Evolutionary conservation across 1,140 invertebrate genomes (phyloP).

Genomic region (Tetranychus cinnabarinus): DNA sequence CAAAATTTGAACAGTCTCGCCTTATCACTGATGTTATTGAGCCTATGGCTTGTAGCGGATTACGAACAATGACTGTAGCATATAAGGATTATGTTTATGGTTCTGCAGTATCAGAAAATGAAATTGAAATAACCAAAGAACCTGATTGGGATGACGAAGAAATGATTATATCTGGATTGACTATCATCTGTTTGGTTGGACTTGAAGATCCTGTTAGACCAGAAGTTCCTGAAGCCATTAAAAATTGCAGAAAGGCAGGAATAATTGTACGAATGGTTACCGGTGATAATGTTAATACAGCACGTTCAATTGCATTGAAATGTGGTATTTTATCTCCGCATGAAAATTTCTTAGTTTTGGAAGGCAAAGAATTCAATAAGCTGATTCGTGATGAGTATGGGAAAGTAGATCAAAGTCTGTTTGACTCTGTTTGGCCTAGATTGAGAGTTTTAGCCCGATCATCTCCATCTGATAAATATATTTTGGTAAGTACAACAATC

Average conservation of each 20-base stretch:
- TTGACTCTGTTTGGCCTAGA: conserved; percentile 95
- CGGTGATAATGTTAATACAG: conserved; percentile 92
- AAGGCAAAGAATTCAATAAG: conserved; percentile 93
- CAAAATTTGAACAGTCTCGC: conserved; percentile 69
- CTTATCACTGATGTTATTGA: conserved; percentile 88
- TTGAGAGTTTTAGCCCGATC: conserved; percentile 85
- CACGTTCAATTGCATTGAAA: conserved; percentile 85
- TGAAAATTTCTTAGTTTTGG: conserved; percentile 83
- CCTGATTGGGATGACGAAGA: conserved; percentile 98
- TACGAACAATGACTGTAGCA: conserved; percentile 86
- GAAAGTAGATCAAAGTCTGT: conserved; percentile 68
- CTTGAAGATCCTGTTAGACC: conserved; percentile 96
- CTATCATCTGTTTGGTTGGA: conserved; percentile 83
- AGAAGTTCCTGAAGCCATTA: conserved; percentile 90
- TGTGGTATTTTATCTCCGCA: conserved; percentile 86
- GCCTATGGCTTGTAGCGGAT: conserved; percentile 93
- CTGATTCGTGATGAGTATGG: conserved; percentile 66
- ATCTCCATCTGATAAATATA: conserved; percentile 96
- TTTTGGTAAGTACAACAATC: conserved; percentile 35
- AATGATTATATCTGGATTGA: conserved; percentile 69
- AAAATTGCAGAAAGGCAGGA: conserved; percentile 82
- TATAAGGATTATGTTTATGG: conserved; percentile 77
- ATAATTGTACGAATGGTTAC: conserved; percentile 99
- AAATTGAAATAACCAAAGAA: conserved; percentile 60
- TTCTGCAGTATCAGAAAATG: conserved; percentile 25